Percentiles rank a stretch among this genome's conserved stretches.
These are phyloP conservation scores for Cephus rjabovi DNA, from an alignment of 2,888 invertebrate genomes.

Conservation along the genomic window DNA sequence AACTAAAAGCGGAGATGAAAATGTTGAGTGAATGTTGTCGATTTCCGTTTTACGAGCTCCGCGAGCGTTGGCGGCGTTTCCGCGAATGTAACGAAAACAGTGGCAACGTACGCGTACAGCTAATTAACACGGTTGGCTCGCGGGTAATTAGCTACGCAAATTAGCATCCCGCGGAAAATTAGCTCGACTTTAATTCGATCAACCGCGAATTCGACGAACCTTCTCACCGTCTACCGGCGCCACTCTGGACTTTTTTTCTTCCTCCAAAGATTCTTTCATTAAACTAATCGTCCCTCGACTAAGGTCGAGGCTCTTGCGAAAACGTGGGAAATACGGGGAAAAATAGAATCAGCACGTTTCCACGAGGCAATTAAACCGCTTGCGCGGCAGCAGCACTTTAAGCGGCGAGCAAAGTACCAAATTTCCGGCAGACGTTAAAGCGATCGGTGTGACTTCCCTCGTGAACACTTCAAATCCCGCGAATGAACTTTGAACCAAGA, in stretches of 20 bases:
- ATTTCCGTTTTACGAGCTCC: background rate
- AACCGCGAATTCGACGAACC: background rate
- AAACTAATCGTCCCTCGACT: background rate
- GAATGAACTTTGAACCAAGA: background rate
- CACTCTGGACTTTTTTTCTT: background rate
- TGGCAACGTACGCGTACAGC: constrained; percentile 35
- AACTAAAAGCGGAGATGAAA: background rate
- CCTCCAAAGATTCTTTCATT: background rate
- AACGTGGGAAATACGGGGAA: background rate
- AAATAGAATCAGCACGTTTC: background rate
- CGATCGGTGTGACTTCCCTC: background rate
- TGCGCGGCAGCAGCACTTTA: background rate
- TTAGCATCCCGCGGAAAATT: constrained; percentile 24
- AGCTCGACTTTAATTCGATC: constrained; percentile 4
- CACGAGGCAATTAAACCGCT: background rate
- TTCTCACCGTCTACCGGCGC: background rate
- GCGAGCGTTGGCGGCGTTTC: background rate
- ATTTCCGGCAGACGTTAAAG: background rate
- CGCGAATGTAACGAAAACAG: constrained; percentile 19
- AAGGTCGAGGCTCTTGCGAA: background rate
- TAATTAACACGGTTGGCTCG: constrained; percentile 45
- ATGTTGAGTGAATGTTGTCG: background rate
- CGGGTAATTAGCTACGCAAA: constrained; percentile 42
- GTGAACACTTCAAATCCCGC: background rate
- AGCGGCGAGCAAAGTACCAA: background rate